These are phyloP conservation scores for Montipora sp. DNA, from an alignment of 64 coral and sea anemone species.

Conservation along the genomic window DNA sequence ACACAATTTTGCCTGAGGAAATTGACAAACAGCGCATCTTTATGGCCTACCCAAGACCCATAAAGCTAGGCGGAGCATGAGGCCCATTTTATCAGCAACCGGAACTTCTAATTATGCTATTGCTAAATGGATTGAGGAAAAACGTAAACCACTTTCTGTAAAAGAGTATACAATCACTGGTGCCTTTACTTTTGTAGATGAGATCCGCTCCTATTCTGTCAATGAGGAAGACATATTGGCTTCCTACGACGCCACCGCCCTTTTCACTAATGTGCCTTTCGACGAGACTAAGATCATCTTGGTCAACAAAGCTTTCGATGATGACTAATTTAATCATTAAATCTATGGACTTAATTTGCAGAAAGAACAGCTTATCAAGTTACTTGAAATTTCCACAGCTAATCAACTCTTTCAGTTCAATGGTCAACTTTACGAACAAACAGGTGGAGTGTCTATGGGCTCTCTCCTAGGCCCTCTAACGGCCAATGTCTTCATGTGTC, in stretches of 20 bases:
- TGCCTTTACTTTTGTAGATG: conserved; percentile 33
- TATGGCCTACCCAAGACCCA: conserved; percentile 44
- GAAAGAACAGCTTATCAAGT: conserved; percentile 13
- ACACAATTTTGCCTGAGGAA: conserved; percentile 15
- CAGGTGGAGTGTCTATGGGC: no score
- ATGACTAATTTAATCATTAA: not conserved
- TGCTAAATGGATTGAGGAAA: not conserved
- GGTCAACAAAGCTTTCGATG: conserved; percentile 36
- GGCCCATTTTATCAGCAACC: not conserved
- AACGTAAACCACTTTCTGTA: conserved; percentile 5
- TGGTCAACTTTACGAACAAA: no score
- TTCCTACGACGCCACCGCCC: not conserved
- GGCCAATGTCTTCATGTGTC: no score
- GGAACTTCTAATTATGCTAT: not conserved
- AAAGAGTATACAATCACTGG: conserved; percentile 28
- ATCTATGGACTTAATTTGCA: conserved; percentile 63
- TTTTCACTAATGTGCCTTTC: not conserved
- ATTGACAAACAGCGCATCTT: not conserved
- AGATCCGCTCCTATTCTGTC: not conserved
- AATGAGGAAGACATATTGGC: conserved; percentile 23
- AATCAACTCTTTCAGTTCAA: no score
- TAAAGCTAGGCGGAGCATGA: conserved; percentile 8
- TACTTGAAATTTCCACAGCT: conserved; percentile 37
- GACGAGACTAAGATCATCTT: conserved; percentile 11
- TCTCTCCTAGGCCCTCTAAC: no score